These are phyloP conservation scores for Euleptes europaea DNA, from an alignment of 2,113 vertebrate species.

Conservation along the genomic window DNA sequence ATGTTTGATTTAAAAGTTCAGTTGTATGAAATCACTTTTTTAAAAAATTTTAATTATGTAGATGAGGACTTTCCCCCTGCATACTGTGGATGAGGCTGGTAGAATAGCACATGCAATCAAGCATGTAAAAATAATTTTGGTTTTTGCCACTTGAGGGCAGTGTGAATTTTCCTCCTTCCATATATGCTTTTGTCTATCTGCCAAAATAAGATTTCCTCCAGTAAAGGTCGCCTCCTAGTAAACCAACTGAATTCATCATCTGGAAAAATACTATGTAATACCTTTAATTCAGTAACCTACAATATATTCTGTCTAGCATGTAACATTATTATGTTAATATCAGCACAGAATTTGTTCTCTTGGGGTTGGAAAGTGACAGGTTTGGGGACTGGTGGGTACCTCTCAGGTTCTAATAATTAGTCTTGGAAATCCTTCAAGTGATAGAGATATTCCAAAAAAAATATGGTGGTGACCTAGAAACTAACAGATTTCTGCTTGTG, in stretches of 20 bases:
- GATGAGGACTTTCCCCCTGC: slow-evolving; percentile 3
- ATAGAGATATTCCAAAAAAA: slow-evolving; percentile 15
- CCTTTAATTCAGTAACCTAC: not conserved
- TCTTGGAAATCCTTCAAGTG: slow-evolving; percentile 13
- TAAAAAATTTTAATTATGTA: not conserved
- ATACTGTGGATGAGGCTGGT: slow-evolving; percentile 17
- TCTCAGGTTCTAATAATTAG: not conserved
- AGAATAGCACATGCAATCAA: not conserved
- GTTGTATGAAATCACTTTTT: not conserved
- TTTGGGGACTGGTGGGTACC: not conserved
- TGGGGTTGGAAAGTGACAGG: not conserved
- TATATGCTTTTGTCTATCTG: not conserved
- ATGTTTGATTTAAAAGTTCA: not conserved
- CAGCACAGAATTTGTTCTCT: not conserved
- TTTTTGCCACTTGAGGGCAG: not conserved
- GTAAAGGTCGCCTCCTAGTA: not conserved
- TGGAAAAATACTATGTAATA: not conserved
- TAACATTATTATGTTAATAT: not conserved
- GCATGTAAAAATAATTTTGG: not conserved
- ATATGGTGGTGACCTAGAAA: slow-evolving; percentile 6
- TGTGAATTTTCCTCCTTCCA: not conserved
- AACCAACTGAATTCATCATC: rapidly evolving
- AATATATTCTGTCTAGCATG: not conserved
- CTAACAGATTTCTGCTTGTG: slow-evolving; percentile 4
- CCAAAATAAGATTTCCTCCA: not conserved